Conservation (phyloP, 1,140 invertebrate species). For the Zaprionus lachaisei region DNA sequence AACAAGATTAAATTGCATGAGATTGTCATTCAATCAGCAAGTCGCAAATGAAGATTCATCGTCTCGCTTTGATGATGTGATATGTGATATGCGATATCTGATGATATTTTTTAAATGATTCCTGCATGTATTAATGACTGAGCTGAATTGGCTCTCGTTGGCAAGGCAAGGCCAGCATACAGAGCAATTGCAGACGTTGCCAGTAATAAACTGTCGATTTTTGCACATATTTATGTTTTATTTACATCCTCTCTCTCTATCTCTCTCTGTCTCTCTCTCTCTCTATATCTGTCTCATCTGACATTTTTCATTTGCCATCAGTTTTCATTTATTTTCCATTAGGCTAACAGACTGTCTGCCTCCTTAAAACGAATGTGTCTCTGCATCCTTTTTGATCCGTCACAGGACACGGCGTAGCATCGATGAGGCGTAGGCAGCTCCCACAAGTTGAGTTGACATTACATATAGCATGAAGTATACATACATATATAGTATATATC, state of each 20-base stretch:
- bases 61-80: neutral
- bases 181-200: neutral
- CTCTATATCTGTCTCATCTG: neutral
- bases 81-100: neutral
- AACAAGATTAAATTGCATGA: neutral
- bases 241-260: neutral
- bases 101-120: neutral
- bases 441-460: neutral
- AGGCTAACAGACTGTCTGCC: neutral
- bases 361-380: neutral
- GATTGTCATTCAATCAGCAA: neutral
- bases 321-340: conserved; percentile 18
- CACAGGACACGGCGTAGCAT: neutral
- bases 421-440: neutral
- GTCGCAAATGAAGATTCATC: neutral
- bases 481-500: neutral
- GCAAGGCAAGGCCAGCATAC: neutral
- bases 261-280: neutral
- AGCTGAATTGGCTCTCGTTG: neutral
- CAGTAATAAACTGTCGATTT: neutral
- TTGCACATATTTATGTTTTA: neutral
- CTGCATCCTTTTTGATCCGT: neutral
- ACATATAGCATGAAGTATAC: neutral
- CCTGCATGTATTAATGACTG: neutral
- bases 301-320: neutral